These are phyloP conservation scores for Todiramphus saurophagus DNA, from an alignment of 2,113 vertebrate genomes.

Conservation along the genomic window DNA sequence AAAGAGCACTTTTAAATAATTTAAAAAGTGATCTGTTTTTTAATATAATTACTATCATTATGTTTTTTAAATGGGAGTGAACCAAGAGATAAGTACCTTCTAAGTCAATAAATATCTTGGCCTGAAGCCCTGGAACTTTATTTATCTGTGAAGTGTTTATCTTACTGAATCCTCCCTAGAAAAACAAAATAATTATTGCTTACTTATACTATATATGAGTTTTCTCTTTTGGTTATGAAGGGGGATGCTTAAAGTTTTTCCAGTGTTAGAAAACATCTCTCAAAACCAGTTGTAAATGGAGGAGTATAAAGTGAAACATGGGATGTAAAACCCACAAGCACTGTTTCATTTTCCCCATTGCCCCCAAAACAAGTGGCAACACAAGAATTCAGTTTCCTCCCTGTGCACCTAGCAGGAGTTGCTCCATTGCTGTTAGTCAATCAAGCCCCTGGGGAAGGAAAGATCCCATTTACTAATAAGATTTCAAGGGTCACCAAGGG, in stretches of 20 bases:
- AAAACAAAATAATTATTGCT: conserved; percentile 64
- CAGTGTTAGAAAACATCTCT: background rate
- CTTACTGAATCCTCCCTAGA: conserved; percentile 17
- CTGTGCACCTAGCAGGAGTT: background rate
- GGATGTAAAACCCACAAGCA: background rate
- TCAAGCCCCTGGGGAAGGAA: background rate
- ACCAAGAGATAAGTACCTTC: conserved; percentile 58
- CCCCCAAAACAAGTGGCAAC: background rate
- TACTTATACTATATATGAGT: conserved; percentile 51
- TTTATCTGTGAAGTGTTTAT: conserved; percentile 63
- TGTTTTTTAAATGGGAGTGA: conserved; percentile 57
- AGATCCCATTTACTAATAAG: conserved; percentile 52
- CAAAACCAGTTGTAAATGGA: background rate
- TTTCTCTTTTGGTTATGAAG: conserved; percentile 49
- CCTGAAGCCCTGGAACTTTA: conserved; percentile 28
- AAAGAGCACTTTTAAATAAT: conserved; percentile 69
- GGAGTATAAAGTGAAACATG: background rate
- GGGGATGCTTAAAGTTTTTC: background rate
- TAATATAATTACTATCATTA: conserved; percentile 62
- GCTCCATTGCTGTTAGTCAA: background rate
- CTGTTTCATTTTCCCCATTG: background rate
- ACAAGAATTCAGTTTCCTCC: background rate
- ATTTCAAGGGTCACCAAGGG: conserved; percentile 31
- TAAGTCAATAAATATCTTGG: conserved; percentile 68
- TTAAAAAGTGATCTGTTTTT: conserved; percentile 53